Evolutionary conservation across 2,113 vertebrate species (phyloP), one percentile per base, ranked within the genome.

Genomic region (Pangasianodon gigas): DNA sequence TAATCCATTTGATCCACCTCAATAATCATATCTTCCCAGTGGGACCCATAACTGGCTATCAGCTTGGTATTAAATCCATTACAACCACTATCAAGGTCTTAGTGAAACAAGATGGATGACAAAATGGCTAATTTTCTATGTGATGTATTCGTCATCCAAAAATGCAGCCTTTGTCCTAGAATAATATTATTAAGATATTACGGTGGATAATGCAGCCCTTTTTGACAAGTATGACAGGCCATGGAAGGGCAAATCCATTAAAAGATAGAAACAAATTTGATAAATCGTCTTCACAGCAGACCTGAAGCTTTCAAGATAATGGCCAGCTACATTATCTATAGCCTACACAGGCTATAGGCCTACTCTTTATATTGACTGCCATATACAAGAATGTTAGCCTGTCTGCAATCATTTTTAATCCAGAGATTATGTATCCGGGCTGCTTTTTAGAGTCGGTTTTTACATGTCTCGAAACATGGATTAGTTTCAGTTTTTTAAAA

Each of bases 51-150:
- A 84, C 37, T 62, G 56, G 52, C 56, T 46, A 62, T 82, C 51
- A 56, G 79, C 51, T 32, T 54, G 51, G 79, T 19, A 81, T 84
- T 84, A 84, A 84, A 29, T 62, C 56, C 56, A 84, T 84, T 84
- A 46, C 37, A 62, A 26, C 56, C 24, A 58, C 32, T 83, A 37
- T 58, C 9, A 41, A 84, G 21, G 56, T 56, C 37, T 60, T 60
- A 8, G 82, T 83, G 54, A 44, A 44, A 60, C 37, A 29, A 84
- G 82, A 84, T 46, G 56, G 56, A 46, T 84, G 82, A 62, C 6
- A 29, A 60, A 58, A 62, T 32, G 16, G 29, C n/a, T 54, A 1
- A 54, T 82, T 32, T 82, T 54, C 29, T 32, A 6, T 26, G 21
- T 1, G 2, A 4, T 6, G 32, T 14, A 60, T 44, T 32, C 6